Conservation (phyloP, 2,797 vertebrate species). For the Gymnopithys bicolor region DNA sequence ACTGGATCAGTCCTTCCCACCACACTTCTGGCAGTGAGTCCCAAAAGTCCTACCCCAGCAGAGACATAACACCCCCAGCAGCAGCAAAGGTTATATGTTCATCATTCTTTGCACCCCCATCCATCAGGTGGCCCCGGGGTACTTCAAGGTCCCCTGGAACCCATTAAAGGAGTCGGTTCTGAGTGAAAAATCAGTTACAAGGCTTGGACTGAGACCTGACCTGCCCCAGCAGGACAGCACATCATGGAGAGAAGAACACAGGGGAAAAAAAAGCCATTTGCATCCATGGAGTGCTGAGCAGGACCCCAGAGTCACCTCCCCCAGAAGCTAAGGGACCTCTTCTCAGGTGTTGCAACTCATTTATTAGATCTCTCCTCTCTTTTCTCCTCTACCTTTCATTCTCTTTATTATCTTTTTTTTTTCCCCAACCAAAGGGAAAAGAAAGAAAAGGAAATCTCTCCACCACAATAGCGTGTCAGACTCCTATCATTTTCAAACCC, state of each 20-base stretch:
- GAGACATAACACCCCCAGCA: not conserved
- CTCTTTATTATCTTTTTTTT: constrained; percentile 19
- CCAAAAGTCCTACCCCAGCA: not conserved
- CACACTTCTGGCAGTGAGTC: accelerated
- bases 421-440: constrained; percentile 21
- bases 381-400: not conserved
- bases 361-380: constrained; percentile 8
- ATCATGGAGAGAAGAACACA: accelerated
- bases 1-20: not conserved
- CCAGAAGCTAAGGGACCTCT: not conserved
- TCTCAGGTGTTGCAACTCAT: constrained; percentile 10
- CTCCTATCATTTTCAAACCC: constrained; percentile 59
- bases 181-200: not conserved
- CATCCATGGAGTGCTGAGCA: not conserved
- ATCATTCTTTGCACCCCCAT: not conserved
- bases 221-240: not conserved
- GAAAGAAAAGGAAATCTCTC: constrained; percentile 57
- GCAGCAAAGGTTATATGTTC: not conserved
- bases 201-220: not conserved
- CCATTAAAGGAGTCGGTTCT: not conserved
- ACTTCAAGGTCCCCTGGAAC: not conserved
- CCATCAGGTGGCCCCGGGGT: not conserved
- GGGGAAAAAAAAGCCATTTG: not conserved
- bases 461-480: constrained; percentile 54
- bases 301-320: not conserved